Evolutionary conservation across 2,797 vertebrate species (phyloP).

Genomic region (Pyrocephalus nanus): DNA sequence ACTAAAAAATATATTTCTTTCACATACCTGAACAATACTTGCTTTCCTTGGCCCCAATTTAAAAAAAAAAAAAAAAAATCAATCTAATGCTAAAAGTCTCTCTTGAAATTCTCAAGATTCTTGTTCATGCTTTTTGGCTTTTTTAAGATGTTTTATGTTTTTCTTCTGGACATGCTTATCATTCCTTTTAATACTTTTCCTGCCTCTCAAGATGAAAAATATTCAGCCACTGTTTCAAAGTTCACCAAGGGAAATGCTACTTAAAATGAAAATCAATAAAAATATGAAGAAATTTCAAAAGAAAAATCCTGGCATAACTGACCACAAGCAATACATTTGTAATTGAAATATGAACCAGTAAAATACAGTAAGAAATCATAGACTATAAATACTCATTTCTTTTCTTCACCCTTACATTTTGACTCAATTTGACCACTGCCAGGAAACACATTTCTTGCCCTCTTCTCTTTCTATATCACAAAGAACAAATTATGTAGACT

Average conservation of each 20-base stretch:
- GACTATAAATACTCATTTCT: not conserved
- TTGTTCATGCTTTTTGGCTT: fast-evolving
- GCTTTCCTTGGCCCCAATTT: fast-evolving
- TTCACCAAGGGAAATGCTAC: not conserved
- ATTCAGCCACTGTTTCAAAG: not conserved
- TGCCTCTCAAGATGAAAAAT: not conserved
- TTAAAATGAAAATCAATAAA: not conserved
- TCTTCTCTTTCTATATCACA: not conserved
- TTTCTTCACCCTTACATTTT: not conserved
- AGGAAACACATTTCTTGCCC: not conserved
- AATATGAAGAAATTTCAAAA: not conserved
- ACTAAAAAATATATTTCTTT: not conserved
- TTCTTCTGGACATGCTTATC: not conserved
- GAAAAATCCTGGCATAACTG: not conserved
- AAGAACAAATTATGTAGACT: not conserved
- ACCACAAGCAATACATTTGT: not conserved
- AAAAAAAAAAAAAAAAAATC: not conserved
- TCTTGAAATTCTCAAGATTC: not conserved
- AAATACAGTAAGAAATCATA: not conserved
- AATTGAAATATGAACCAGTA: not conserved
- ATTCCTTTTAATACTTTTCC: not conserved
- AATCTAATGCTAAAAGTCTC: not conserved
- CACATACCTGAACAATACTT: not conserved
- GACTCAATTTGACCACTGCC: not conserved
- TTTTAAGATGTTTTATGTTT: not conserved